Conservation (phyloP, 2,113 vertebrate species). For the Speoplatyrhinus poulsoni region DNA sequence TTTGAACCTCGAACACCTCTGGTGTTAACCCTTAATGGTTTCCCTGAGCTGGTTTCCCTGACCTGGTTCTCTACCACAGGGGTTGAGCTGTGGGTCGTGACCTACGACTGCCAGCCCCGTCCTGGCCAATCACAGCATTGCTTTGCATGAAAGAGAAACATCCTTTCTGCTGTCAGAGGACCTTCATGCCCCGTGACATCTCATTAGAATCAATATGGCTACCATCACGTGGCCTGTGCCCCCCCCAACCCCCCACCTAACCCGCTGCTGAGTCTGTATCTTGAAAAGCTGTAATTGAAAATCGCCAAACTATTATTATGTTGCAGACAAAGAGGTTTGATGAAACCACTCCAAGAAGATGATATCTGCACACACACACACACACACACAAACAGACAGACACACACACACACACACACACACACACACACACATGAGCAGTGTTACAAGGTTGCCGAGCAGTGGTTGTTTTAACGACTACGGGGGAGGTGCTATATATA, state of each 20-base stretch:
- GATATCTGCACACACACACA: neutral
- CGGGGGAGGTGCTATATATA: too few relatives aligned
- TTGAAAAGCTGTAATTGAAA: conserved; percentile 7
- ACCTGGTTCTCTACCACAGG: too few relatives aligned
- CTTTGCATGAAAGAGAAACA: conserved; percentile 59
- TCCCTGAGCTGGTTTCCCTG: too few relatives aligned
- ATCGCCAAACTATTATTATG: neutral
- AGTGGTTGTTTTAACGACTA: too few relatives aligned
- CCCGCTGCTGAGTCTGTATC: neutral
- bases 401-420: neutral
- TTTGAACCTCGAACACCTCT: too few relatives aligned
- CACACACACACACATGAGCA: neutral
- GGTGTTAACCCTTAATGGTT: too few relatives aligned
- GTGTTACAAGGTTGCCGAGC: too few relatives aligned
- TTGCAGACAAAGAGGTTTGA: neutral
- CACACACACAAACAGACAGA: neutral
- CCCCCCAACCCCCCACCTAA: too few relatives aligned
- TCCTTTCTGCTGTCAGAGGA: too few relatives aligned
- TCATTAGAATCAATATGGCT: neutral
- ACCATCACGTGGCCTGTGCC: neutral
- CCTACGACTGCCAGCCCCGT: too few relatives aligned
- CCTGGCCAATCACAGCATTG: conserved; percentile 44
- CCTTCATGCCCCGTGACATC: neutral
- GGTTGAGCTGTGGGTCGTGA: too few relatives aligned
- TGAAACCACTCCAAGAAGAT: neutral